Conservation (phyloP, 1,140 invertebrate species). For the Parapsyche elsis region DNA sequence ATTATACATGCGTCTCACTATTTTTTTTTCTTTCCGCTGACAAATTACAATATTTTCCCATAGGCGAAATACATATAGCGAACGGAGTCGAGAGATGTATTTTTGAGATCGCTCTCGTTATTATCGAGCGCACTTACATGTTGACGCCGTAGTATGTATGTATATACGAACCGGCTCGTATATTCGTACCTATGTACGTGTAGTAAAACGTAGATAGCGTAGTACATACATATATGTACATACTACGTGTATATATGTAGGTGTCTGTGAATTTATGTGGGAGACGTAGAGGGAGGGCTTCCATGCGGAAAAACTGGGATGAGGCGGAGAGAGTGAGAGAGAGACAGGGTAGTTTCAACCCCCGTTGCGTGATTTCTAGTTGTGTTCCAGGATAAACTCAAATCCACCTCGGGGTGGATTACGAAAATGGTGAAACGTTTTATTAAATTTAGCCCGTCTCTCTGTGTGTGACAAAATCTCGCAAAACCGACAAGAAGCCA, state of each 20-base stretch:
- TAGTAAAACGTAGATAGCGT: slow-evolving; percentile 24
- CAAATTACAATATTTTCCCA: slow-evolving; percentile 51
- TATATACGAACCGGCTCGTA: background rate
- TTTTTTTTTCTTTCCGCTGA: slow-evolving; percentile 24
- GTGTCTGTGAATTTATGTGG: slow-evolving; percentile 21
- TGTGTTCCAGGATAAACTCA: slow-evolving; percentile 52
- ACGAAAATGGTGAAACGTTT: slow-evolving; percentile 51
- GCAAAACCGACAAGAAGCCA: slow-evolving; percentile 30
- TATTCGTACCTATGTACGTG: background rate
- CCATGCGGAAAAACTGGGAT: slow-evolving; percentile 41
- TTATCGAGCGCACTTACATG: background rate
- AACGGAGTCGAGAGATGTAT: background rate
- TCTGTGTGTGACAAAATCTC: slow-evolving; percentile 17
- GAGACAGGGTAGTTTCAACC: slow-evolving; percentile 47
- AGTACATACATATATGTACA: background rate
- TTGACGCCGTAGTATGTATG: no score
- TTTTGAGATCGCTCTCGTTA: slow-evolving; percentile 21
- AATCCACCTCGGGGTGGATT: slow-evolving; percentile 52
- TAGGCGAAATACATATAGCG: background rate
- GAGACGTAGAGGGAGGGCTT: slow-evolving; percentile 29
- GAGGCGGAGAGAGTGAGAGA: background rate
- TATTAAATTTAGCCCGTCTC: slow-evolving; percentile 53
- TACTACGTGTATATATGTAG: background rate
- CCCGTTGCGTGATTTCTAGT: slow-evolving; percentile 56
- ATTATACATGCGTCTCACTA: background rate